Evolutionary conservation across 2,888 invertebrate species (phyloP).

Genomic region (Diabrotica balteata): DNA sequence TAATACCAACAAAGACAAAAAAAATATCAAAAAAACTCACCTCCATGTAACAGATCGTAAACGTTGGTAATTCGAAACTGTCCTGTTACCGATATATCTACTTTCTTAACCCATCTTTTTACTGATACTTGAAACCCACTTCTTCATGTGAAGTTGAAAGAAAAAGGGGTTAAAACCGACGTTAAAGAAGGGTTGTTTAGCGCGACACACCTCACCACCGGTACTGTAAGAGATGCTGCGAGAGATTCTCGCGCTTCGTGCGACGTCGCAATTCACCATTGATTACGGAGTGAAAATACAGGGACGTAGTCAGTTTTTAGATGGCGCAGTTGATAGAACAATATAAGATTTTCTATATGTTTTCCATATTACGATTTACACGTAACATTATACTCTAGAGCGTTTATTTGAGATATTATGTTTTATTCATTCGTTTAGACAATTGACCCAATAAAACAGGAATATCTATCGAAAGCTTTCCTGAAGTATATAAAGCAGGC

Average conservation of each 20-base stretch:
- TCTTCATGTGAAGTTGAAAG: conserved; percentile 10
- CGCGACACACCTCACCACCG: conserved; percentile 55
- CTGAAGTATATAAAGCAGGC: too few species aligned
- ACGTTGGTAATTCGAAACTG: conserved; percentile 1
- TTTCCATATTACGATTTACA: too few species aligned
- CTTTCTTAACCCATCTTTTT: conserved; percentile 12
- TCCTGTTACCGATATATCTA: neutral
- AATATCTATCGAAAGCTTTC: too few species aligned
- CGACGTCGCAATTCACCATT: conserved; percentile 57
- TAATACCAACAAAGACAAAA: neutral
- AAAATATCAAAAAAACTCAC: neutral
- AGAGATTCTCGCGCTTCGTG: conserved; percentile 44
- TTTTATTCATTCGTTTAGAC: too few species aligned
- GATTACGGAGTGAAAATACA: conserved; percentile 45
- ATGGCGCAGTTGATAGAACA: conserved; percentile 2
- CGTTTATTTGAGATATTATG: too few species aligned
- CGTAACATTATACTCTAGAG: too few species aligned
- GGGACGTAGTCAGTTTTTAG: conserved; percentile 13
- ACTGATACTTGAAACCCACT: conserved; percentile 2
- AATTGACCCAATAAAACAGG: too few species aligned
- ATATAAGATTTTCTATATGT: neutral
- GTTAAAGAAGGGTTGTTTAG: conserved; percentile 25
- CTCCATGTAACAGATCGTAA: conserved; percentile 1
- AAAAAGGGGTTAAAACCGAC: conserved; percentile 21
- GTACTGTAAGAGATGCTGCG: conserved; percentile 48